Evolutionary conservation across 2,797 vertebrate genomes (phyloP).

Genomic region (Alcedo atthis): DNA sequence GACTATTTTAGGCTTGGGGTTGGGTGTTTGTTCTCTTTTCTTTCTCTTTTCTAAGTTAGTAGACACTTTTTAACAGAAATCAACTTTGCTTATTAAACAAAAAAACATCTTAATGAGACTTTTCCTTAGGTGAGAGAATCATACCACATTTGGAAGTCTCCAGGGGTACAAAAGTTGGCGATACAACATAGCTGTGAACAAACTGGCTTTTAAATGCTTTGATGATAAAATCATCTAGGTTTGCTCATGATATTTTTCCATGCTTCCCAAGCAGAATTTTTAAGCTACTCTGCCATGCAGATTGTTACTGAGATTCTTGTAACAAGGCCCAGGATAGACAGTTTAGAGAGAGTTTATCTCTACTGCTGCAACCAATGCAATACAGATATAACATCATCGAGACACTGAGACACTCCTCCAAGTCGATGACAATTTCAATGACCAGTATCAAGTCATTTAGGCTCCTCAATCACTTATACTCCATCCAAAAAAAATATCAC

Average conservation of each 20-base stretch:
- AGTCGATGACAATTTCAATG: neutral
- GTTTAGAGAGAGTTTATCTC: neutral
- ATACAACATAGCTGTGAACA: rapidly evolving
- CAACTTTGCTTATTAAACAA: neutral
- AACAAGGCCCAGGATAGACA: neutral
- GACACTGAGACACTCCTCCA: neutral
- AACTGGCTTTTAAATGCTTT: neutral
- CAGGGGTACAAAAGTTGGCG: neutral
- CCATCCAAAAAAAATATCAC: neutral
- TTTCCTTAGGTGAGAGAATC: neutral
- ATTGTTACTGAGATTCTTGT: neutral
- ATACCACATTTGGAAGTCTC: neutral
- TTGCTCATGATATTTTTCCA: neutral
- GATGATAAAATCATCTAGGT: neutral
- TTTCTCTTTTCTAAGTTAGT: neutral
- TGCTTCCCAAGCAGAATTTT: neutral
- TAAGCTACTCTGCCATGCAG: neutral
- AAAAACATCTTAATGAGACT: neutral
- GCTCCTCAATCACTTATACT: neutral
- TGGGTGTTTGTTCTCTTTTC: rapidly evolving
- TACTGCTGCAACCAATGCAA: neutral
- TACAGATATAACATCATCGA: neutral
- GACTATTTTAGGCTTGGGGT: neutral
- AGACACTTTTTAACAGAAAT: neutral
- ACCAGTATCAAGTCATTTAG: neutral